Percentiles rank a stretch among this genome's conserved stretches.
These are phyloP conservation scores for Lasiommata megera DNA, from an alignment of 2,888 invertebrate species.

Conservation along the genomic window DNA sequence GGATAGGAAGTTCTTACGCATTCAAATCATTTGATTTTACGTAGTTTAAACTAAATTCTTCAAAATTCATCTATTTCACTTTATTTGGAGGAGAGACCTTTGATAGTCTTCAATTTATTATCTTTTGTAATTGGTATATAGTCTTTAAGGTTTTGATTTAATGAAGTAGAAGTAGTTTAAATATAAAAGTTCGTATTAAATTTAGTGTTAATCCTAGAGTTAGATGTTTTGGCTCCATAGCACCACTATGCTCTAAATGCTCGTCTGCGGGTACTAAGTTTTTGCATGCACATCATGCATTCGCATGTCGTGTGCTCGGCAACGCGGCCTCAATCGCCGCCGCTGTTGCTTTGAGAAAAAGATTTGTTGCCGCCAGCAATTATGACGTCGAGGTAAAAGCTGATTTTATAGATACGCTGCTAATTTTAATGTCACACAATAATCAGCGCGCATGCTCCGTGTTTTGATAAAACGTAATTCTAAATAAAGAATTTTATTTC, in stretches of 20 bases:
- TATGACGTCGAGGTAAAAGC: constrained; percentile 14
- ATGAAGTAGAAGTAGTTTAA: constrained; percentile 24
- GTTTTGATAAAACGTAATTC: too few relatives aligned
- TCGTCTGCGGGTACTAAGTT: constrained; percentile 56
- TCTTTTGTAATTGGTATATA: too few relatives aligned
- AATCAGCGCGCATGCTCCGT: neutral
- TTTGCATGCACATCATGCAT: constrained; percentile 14
- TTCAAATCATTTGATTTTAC: too few relatives aligned
- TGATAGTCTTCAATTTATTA: neutral
- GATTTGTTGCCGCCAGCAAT: constrained; percentile 29
- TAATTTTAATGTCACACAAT: neutral
- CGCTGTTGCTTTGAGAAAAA: constrained; percentile 34
- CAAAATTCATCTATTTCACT: neutral
- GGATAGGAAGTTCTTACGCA: too few relatives aligned
- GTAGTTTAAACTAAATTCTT: too few relatives aligned
- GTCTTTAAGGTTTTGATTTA: neutral
- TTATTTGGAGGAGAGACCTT: constrained; percentile 2
- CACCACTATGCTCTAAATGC: constrained; percentile 76
- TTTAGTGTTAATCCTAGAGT: constrained; percentile 38
- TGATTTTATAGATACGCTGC: constrained; percentile 32
- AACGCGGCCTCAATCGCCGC: constrained; percentile 38
- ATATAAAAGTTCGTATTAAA: too few relatives aligned
- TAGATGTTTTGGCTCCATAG: constrained; percentile 68
- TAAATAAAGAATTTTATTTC: too few relatives aligned
- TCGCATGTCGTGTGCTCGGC: constrained; percentile 49